These are phyloP conservation scores for Nomia melanderi DNA, from an alignment of 1,140 invertebrate species.

Conservation along the genomic window DNA sequence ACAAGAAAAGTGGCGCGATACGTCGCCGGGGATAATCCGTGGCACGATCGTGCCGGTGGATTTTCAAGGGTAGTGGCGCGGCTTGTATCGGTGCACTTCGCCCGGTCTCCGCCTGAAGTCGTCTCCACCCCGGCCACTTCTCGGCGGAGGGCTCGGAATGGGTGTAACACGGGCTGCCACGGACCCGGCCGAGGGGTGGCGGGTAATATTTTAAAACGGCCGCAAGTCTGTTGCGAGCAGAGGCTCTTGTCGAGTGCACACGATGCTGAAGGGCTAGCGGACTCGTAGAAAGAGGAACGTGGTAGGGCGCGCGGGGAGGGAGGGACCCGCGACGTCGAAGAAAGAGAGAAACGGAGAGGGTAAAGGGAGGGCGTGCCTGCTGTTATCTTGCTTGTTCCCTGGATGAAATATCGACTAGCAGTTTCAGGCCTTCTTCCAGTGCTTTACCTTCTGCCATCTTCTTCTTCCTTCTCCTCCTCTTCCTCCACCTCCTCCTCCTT, in stretches of 20 bases:
- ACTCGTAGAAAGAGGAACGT: constrained; percentile 48
- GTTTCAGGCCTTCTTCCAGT: constrained; percentile 73
- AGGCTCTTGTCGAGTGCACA: constrained; percentile 56
- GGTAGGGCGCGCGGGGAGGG: constrained; percentile 25
- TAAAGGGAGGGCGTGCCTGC: constrained; percentile 72
- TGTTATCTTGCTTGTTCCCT: constrained; percentile 78
- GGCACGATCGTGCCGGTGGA: constrained; percentile 38
- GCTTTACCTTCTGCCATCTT: constrained; percentile 42
- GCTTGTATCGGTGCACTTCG: constrained; percentile 24
- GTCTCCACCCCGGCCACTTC: constrained; percentile 30
- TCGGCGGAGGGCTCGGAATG: constrained; percentile 37
- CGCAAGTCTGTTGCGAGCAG: constrained; percentile 74
- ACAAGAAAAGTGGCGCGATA: constrained; percentile 41
- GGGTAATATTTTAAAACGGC: constrained; percentile 77
- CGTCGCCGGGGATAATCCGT: constrained; percentile 34
- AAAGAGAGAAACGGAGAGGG: constrained; percentile 16
- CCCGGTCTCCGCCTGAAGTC: constrained; percentile 29
- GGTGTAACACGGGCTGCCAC: constrained; percentile 59
- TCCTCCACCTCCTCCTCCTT: constrained; percentile 10
- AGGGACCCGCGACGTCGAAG: neutral
- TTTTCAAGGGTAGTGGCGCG: constrained; percentile 36
- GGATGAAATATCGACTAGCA: constrained; percentile 78
- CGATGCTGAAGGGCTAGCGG: constrained; percentile 53
- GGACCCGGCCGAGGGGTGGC: constrained; percentile 56
- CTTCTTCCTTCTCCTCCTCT: constrained; percentile 40